Conservation (phyloP, 2,797 vertebrate species). For the Tragelaphus eurycerus region DNA sequence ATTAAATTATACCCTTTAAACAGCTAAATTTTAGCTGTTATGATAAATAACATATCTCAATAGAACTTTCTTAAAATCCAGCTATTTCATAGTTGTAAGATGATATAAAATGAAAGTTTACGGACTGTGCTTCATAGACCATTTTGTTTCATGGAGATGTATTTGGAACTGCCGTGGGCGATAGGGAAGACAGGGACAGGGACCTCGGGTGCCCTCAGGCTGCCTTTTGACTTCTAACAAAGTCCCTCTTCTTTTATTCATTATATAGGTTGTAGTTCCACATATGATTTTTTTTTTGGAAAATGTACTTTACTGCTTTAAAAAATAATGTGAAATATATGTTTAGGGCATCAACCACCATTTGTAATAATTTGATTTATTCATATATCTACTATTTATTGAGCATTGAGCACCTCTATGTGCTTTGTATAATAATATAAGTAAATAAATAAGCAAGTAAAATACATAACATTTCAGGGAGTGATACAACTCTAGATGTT, state of each 20-base stretch:
- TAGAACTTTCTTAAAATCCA: background rate
- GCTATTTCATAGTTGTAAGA: constrained; percentile 67
- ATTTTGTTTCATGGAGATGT: no score
- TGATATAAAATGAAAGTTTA: constrained; percentile 29
- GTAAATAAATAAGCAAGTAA: background rate
- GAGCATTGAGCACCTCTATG: background rate
- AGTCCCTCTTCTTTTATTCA: background rate
- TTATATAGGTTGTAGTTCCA: background rate
- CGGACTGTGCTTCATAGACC: background rate
- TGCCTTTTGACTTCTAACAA: background rate
- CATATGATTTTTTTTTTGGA: background rate
- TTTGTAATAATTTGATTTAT: constrained; percentile 48
- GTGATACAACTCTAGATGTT: background rate
- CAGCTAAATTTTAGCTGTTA: no score
- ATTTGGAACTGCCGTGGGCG: background rate
- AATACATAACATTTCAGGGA: background rate
- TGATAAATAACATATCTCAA: background rate
- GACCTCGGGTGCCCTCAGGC: background rate
- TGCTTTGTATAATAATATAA: background rate
- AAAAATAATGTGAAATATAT: constrained; percentile 52
- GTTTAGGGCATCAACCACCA: constrained; percentile 55
- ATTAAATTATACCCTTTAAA: background rate
- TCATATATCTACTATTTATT: background rate
- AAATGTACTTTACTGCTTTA: background rate
- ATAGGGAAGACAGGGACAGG: background rate